These are phyloP conservation scores for Diuraphis noxia DNA, from an alignment of 1,140 invertebrate genomes.

Conservation along the genomic window DNA sequence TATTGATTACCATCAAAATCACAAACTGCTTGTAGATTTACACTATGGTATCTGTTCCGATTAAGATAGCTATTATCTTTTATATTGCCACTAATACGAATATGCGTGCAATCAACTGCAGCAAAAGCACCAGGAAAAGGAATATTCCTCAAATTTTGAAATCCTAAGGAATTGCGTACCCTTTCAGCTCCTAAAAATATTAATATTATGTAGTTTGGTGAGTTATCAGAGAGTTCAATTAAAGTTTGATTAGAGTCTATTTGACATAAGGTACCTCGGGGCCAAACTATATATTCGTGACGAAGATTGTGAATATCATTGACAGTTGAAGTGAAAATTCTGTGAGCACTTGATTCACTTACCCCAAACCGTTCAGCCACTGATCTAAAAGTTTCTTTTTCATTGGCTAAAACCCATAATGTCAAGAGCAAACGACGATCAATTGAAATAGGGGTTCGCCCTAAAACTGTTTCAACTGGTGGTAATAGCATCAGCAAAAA, in stretches of 20 bases:
- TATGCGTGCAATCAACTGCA: background rate
- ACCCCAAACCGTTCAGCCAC: background rate
- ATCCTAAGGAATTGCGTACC: background rate
- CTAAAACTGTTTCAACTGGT: no score
- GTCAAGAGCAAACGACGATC: no score
- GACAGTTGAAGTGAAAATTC: background rate
- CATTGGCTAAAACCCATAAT: background rate
- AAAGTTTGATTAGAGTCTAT: background rate
- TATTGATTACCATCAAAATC: background rate
- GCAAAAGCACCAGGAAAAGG: background rate
- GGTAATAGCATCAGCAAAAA: no score
- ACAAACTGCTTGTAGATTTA: background rate
- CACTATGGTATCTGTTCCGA: background rate
- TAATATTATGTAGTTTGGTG: background rate
- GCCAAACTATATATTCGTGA: background rate
- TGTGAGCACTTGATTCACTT: background rate
- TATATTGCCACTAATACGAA: background rate
- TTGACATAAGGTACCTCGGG: background rate
- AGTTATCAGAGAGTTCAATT: background rate
- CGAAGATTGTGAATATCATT: background rate
- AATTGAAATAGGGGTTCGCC: no score
- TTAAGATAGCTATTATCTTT: background rate
- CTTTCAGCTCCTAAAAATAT: background rate
- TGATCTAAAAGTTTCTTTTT: background rate
- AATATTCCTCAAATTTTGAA: background rate